Conservation (phyloP, 2,113 vertebrate species). For the Prunella fulvescens region DNA sequence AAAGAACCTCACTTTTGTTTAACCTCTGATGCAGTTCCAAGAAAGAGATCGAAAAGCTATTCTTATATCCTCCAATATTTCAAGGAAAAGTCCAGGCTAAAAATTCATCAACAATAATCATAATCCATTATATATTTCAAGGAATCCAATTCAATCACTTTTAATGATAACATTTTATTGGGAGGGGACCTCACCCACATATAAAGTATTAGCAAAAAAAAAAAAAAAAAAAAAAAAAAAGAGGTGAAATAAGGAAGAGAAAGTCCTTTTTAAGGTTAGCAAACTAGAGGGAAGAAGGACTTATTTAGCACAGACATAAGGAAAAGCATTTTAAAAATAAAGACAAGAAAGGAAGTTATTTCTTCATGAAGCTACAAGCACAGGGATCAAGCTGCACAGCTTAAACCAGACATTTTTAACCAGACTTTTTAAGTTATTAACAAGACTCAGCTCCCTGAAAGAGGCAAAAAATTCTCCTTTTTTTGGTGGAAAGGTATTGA, state of each 20-base stretch:
- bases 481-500: conserved; percentile 70
- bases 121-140: background rate
- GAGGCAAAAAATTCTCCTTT: background rate
- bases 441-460: background rate
- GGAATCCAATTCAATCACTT: background rate
- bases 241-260: background rate
- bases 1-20: background rate
- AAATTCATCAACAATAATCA: background rate
- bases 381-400: background rate
- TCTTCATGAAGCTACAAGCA: background rate
- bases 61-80: background rate
- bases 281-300: background rate
- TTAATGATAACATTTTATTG: background rate
- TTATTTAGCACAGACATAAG: background rate
- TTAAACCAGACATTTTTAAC: background rate
- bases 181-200: background rate
- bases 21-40: background rate
- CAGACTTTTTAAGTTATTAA: background rate
- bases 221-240: background rate
- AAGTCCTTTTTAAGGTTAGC: background rate
- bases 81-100: background rate
- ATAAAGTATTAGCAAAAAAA: background rate
- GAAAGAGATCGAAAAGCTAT: background rate
- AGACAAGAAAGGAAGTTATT: background rate
- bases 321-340: background rate